These are phyloP conservation scores for Morus bassanus DNA, from an alignment of 2,797 vertebrate genomes.

Conservation along the genomic window DNA sequence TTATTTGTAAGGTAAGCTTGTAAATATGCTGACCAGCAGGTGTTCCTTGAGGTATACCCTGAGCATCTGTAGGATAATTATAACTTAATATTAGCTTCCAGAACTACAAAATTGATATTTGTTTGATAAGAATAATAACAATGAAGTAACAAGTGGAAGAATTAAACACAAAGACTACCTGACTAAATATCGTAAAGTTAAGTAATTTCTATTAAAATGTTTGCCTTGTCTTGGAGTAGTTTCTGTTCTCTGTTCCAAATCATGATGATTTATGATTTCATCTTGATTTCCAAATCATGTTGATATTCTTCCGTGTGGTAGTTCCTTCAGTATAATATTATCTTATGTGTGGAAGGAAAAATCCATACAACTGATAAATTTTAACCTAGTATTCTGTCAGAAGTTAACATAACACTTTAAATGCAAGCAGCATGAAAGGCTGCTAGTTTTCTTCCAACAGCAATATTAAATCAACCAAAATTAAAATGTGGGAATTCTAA, in stretches of 20 bases:
- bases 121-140: neutral
- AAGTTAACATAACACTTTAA: neutral
- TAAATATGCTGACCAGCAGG: neutral
- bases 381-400: neutral
- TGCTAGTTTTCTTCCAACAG: neutral
- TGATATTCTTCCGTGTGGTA: neutral
- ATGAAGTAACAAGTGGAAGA: neutral
- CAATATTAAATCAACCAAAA: neutral
- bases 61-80: neutral
- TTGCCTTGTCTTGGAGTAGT: neutral
- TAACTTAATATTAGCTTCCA: neutral
- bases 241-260: neutral
- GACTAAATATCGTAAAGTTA: neutral
- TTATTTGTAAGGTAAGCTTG: neutral
- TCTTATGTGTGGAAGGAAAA: neutral
- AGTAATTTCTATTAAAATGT: neutral
- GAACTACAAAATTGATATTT: neutral
- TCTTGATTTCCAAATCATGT: neutral
- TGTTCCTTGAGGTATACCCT: neutral
- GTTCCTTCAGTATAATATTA: neutral
- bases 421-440: neutral
- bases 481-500: neutral
- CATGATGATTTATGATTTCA: neutral
- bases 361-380: fast-evolving
- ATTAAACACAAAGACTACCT: neutral